phyloP scores from a whole-genome alignment of 1,140 invertebrate genomes.

The Hydropsyche tenuis region DNA sequence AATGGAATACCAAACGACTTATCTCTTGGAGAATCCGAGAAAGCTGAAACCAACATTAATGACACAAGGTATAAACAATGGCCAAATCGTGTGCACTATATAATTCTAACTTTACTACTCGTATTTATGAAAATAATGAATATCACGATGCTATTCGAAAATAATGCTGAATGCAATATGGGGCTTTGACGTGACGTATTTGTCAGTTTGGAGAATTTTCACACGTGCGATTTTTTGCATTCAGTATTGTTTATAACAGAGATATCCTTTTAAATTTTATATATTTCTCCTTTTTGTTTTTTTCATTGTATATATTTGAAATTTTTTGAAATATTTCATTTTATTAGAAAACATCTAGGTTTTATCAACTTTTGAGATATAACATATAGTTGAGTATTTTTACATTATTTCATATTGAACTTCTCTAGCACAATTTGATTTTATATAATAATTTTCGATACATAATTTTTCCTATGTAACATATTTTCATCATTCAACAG shows the following conservation, averaged over 20 bases:
- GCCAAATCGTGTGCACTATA: constrained; percentile 38
- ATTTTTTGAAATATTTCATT: background rate
- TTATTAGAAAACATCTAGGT: background rate
- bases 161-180: too few species aligned
- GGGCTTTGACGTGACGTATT: background rate
- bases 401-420: background rate
- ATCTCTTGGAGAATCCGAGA: constrained; percentile 38
- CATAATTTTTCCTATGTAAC: background rate
- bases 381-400: background rate
- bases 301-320: constrained; percentile 13
- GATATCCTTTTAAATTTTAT: background rate
- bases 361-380: background rate
- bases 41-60: constrained; percentile 36
- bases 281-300: background rate
- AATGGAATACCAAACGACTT: constrained; percentile 46
- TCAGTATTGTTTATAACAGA: constrained; percentile 4
- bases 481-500: background rate
- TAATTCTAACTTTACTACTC: constrained; percentile 16
- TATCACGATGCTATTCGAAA: too few species aligned
- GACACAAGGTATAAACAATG: constrained; percentile 48
- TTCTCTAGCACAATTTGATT: constrained; percentile 18
- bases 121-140: constrained; percentile 7
- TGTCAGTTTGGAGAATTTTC: background rate
- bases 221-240: background rate
- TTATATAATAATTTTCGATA: background rate